phyloP scores from a whole-genome alignment of 2,888 invertebrate genomes.

The Nymphalis c-album region DNA sequence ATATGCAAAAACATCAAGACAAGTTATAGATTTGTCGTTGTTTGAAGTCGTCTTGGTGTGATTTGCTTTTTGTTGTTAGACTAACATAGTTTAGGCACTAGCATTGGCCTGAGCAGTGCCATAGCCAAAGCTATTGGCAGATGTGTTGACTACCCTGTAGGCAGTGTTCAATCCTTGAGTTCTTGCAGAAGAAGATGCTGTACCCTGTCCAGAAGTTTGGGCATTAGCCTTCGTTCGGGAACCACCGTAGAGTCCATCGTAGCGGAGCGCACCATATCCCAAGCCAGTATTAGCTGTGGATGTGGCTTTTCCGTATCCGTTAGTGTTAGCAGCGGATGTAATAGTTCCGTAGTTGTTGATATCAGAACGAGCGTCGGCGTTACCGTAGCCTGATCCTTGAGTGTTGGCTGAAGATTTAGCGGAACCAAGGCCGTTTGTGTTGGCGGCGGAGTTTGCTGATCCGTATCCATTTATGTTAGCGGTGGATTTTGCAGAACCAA shows the following conservation, averaged over 20 bases:
- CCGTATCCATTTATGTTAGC: constrained; percentile 44
- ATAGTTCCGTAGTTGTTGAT: constrained; percentile 35
- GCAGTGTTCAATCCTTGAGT: constrained; percentile 55
- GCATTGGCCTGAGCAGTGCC: constrained; percentile 66
- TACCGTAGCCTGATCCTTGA: constrained; percentile 36
- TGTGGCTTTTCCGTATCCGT: constrained; percentile 46
- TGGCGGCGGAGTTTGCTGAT: constrained; percentile 36
- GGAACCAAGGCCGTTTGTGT: constrained; percentile 36
- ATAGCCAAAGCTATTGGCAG: constrained; percentile 53
- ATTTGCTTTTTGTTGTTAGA: constrained; percentile 51
- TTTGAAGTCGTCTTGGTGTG: constrained; percentile 70
- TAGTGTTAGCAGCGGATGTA: constrained; percentile 39
- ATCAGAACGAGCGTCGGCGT: constrained; percentile 36
- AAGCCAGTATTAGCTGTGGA: constrained; percentile 44
- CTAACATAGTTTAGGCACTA: constrained; percentile 46
- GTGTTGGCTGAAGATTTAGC: constrained; percentile 41
- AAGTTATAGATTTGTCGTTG: constrained; percentile 53
- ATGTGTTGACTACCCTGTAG: constrained; percentile 59
- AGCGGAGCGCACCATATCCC: constrained; percentile 15
- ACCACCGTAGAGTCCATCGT: constrained; percentile 39
- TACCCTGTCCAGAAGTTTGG: constrained; percentile 55
- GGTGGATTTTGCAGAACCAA: constrained; percentile 42
- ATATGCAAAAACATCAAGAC: constrained; percentile 73
- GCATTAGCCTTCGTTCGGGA: constrained; percentile 55
- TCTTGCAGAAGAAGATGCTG: constrained; percentile 59